phyloP scores from a whole-genome alignment of 2,113 vertebrate species.

The Recurvirostra avosetta region DNA sequence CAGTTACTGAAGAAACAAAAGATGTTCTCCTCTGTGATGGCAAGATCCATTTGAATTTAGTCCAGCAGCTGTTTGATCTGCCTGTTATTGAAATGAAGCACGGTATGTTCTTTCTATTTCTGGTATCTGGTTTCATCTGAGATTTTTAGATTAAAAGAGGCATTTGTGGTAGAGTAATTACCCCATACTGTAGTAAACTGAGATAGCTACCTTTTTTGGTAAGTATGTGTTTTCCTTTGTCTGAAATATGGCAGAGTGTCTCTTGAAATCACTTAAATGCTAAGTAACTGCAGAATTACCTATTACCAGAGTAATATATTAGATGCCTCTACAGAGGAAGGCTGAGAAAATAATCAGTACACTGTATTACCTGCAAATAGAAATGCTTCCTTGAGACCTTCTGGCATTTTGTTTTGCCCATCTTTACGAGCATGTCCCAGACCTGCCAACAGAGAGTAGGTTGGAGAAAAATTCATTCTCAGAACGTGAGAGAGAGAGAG shows the following conservation, averaged over 20 bases:
- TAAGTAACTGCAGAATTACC: neutral
- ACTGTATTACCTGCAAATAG: neutral
- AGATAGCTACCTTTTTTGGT: neutral
- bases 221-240: neutral
- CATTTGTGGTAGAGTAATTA: neutral
- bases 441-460: neutral
- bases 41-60: conserved; percentile 77
- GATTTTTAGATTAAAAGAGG: neutral
- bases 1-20: conserved; percentile 84
- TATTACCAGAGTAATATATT: neutral
- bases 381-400: neutral
- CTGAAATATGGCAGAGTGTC: neutral
- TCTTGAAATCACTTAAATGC: conserved; percentile 5
- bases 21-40: conserved; percentile 85
- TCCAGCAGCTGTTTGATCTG: conserved; percentile 84
- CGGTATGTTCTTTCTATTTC: conserved; percentile 70
- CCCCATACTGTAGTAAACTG: neutral
- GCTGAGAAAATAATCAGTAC: neutral
- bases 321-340: neutral
- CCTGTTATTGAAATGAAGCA: conserved; percentile 86
- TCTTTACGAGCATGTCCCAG: neutral
- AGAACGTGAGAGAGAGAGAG: neutral
- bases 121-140: neutral
- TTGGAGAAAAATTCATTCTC: neutral
- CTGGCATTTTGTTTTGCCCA: neutral